phyloP scores from a whole-genome alignment of 2,113 vertebrate species.

The Eira barbara region DNA sequence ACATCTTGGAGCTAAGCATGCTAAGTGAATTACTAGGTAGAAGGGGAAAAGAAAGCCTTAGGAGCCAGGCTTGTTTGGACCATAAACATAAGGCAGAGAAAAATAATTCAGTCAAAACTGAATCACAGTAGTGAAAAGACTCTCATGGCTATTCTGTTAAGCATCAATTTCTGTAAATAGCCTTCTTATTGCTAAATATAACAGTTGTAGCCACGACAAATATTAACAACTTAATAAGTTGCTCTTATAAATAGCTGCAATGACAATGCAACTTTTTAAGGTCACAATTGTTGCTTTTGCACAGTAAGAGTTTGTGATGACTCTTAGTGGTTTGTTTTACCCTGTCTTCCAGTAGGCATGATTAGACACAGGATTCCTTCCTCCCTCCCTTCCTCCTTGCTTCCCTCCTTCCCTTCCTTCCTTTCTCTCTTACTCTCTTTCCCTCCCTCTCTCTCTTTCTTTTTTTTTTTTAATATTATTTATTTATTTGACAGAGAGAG shows the following conservation, averaged over 20 bases:
- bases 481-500: too few relatives aligned
- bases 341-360: background rate
- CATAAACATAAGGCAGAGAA: background rate
- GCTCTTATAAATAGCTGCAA: background rate
- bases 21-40: background rate
- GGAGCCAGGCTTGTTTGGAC: background rate
- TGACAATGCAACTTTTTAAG: background rate
- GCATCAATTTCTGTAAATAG: background rate
- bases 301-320: background rate
- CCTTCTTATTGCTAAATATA: background rate
- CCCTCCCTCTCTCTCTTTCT: background rate
- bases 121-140: background rate
- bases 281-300: background rate
- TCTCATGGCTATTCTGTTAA: background rate
- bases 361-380: background rate
- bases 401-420: too few relatives aligned
- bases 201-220: background rate
- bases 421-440: background rate
- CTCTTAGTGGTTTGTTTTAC: background rate
- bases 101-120: background rate
- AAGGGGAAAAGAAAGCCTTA: constrained; percentile 9
- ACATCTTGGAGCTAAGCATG: background rate
- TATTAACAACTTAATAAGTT: background rate
- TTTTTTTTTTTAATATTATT: too few relatives aligned
- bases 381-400: too few relatives aligned